Evolutionary conservation across 2,113 vertebrate species (phyloP), one percentile per base, ranked within the genome.

Genomic region (Ameiurus melas): DNA sequence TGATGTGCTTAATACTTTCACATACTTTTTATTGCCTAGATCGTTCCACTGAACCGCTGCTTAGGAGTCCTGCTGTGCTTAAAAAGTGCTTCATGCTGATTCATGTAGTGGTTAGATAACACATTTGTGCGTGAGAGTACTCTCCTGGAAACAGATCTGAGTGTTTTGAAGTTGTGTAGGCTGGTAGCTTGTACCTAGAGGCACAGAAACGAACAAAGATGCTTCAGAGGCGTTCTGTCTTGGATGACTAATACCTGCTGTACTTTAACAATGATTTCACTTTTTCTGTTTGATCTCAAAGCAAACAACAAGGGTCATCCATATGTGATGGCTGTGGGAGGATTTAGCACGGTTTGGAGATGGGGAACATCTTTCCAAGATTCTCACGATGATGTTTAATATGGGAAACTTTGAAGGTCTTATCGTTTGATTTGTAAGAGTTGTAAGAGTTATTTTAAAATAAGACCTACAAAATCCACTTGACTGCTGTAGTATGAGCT

Each of bases 161-260:
- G 85, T 60, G 47, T 43, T 89, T 19, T 86, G 22, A 83, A 90
- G 85, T 83, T 83, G 89, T 85, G 89, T 91, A 39, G 89, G 89
- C 71, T 82, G 87, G 57, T 75, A 83, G 79, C 79, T 84, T 57
- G 39, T 80, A 75, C 71, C 82, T 90, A 17, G 83, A 79, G 78
- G 62, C 82, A 27, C 80, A 68, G 58, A 80, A 64, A 81, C 14
- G 30, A 83, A 82, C 86, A 82, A 81, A 39, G 43, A 62, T 47
- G 53, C 85, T 64, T 84, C 55, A 36, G 64, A 87, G 81, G 79
- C 66, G 66, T 81, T 89, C 43, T 30, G 36, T n/a, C 16, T 81
- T 22, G 53, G 66, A 86, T 64, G 60, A 91, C 73, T 71, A 91
- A 88, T 80, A 84, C 68, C 47, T 73, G 33, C 58, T 30, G 9